phyloP scores from a whole-genome alignment of 2,113 vertebrate species.

The Limanda limanda region DNA sequence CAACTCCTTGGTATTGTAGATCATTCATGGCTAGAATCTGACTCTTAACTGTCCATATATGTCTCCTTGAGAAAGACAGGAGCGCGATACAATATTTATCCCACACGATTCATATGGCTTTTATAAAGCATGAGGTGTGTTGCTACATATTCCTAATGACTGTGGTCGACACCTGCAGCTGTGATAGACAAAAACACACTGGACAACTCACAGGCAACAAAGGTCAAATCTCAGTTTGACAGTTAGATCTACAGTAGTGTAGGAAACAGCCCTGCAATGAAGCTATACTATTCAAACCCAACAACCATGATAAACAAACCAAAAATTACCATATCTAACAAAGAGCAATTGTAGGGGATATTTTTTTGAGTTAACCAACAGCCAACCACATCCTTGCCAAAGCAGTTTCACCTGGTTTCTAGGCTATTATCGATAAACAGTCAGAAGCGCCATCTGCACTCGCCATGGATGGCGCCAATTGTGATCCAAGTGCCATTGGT shows the following conservation, averaged over 20 bases:
- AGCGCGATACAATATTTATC: too few relatives aligned
- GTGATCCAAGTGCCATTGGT: conserved; percentile 38
- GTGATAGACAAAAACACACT: not conserved
- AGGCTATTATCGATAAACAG: conserved; percentile 37
- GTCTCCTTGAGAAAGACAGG: too few relatives aligned
- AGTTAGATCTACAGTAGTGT: not conserved
- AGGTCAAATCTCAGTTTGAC: too few relatives aligned
- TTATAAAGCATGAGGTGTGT: too few relatives aligned
- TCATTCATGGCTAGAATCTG: too few relatives aligned
- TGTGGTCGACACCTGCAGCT: conserved; percentile 44
- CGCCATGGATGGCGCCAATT: conserved; percentile 13
- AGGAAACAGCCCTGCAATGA: not conserved
- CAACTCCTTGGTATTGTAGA: too few relatives aligned
- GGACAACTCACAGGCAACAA: too few relatives aligned
- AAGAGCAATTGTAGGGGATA: not conserved
- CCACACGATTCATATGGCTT: too few relatives aligned
- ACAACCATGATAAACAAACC: not conserved
- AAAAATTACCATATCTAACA: not conserved
- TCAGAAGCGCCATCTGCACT: conserved; percentile 62
- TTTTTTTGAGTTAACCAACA: not conserved
- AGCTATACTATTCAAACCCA: not conserved
- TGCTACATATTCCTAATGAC: conserved; percentile 62
- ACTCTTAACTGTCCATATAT: too few relatives aligned
- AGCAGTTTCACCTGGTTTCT: conserved; percentile 50
- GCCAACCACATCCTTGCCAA: conserved; percentile 7